phyloP scores from a whole-genome alignment of 2,797 vertebrate genomes.

The Muscicapa comitata region DNA sequence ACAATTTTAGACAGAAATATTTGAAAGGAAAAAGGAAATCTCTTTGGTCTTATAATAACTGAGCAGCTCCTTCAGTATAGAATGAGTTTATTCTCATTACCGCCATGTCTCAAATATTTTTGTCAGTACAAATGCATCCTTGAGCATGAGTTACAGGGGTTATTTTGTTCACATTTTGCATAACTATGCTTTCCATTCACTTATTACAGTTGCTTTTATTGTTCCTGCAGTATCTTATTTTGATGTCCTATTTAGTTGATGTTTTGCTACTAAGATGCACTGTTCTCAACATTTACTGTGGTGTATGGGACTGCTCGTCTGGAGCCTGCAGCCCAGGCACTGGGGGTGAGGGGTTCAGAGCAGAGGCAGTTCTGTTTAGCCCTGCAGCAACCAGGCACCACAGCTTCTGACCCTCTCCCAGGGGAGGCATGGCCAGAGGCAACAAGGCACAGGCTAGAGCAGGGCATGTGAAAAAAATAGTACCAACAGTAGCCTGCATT shows the following conservation, averaged over 20 bases:
- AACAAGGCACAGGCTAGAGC: background rate
- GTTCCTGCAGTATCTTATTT: background rate
- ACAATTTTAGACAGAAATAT: background rate
- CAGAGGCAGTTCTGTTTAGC: background rate
- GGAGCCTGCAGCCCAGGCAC: accelerated
- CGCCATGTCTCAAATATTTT: background rate
- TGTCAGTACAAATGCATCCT: background rate
- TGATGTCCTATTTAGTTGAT: background rate
- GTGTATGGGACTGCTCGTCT: accelerated
- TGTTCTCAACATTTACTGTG: background rate
- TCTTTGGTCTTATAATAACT: background rate
- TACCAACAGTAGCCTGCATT: background rate
- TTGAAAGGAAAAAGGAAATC: background rate
- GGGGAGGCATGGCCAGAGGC: background rate
- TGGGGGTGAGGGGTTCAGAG: no score
- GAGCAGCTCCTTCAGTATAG: background rate
- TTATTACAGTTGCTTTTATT: background rate
- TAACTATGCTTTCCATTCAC: background rate
- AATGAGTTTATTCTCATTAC: background rate
- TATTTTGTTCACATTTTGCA: background rate
- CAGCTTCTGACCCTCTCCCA: background rate
- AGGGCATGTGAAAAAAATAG: background rate
- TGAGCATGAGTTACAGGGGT: background rate
- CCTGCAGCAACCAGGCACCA: background rate
- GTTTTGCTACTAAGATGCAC: background rate